Percentiles rank a stretch among this genome's conserved stretches.
These are phyloP conservation scores for Sebastes miniatus DNA, from an alignment of 2,797 vertebrate genomes.

Conservation along the genomic window DNA sequence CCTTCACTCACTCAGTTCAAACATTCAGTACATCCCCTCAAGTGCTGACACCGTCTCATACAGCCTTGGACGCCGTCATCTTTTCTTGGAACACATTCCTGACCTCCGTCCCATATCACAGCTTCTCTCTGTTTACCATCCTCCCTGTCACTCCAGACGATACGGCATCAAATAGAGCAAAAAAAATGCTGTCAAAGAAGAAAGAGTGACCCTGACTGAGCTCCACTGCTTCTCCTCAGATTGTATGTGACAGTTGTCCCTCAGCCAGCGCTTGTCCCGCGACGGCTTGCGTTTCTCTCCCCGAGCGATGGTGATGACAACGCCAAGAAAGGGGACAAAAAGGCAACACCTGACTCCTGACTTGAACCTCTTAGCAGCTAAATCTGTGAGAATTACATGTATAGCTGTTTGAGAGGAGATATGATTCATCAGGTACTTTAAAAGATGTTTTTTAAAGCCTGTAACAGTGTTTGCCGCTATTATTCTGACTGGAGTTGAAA, in stretches of 20 bases:
- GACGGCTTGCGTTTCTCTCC: constrained; percentile 8
- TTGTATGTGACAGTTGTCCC: constrained; percentile 38
- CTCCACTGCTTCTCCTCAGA: constrained; percentile 11
- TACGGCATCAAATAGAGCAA: background rate
- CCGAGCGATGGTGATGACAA: constrained; percentile 2
- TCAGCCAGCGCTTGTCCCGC: constrained; percentile 20
- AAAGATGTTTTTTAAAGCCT: background rate
- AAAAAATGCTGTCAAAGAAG: background rate
- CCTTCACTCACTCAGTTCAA: background rate
- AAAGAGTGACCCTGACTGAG: constrained; percentile 15
- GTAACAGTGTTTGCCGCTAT: background rate
- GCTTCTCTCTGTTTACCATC: constrained; percentile 11
- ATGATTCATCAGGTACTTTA: background rate
- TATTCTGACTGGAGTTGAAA: constrained; percentile 22
- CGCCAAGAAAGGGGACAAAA: background rate
- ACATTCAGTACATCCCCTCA: background rate
- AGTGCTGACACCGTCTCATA: background rate
- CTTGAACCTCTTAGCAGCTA: background rate
- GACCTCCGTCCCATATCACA: background rate
- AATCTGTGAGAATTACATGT: background rate
- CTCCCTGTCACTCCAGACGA: background rate
- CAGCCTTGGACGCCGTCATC: background rate
- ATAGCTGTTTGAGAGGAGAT: background rate
- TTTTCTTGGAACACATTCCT: background rate
- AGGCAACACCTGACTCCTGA: constrained; percentile 26